Conservation (phyloP, 2,113 vertebrate species). For the Neogobius melanostomus region DNA sequence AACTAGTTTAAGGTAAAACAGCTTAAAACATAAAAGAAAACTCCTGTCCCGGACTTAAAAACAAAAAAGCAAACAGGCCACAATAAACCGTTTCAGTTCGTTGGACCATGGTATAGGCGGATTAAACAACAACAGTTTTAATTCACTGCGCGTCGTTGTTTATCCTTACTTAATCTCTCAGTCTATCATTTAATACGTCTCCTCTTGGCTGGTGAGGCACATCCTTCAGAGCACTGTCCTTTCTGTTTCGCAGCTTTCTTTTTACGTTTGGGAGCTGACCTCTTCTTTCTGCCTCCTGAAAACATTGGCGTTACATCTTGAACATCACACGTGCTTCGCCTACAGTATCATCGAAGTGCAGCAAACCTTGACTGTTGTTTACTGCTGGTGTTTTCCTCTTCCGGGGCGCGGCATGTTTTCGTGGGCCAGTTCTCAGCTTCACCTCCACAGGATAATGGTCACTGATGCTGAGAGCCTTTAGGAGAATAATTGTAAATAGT, state of each 20-base stretch:
- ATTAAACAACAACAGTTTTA: no score
- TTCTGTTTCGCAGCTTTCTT: background rate
- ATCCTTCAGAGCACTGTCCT: background rate
- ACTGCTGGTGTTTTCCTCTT: background rate
- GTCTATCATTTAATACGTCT: background rate
- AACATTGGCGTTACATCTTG: background rate
- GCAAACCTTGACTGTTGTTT: background rate
- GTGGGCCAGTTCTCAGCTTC: slow-evolving; percentile 40
- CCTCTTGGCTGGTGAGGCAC: background rate
- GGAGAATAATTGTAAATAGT: no score
- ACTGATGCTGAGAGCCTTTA: slow-evolving; percentile 63
- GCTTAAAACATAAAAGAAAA: no score
- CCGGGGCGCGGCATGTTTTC: background rate
- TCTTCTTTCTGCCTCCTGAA: background rate
- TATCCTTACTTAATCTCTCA: background rate
- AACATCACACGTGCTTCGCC: no score
- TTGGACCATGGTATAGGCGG: no score
- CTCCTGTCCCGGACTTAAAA: no score
- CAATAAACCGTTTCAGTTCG: no score
- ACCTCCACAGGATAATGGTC: slow-evolving; percentile 77
- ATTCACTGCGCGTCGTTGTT: no score
- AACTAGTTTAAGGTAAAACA: no score
- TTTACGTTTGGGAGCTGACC: background rate
- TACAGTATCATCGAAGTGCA: background rate
- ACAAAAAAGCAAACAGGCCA: no score